phyloP scores from a whole-genome alignment of 2,797 vertebrate genomes.

The Huso huso region DNA sequence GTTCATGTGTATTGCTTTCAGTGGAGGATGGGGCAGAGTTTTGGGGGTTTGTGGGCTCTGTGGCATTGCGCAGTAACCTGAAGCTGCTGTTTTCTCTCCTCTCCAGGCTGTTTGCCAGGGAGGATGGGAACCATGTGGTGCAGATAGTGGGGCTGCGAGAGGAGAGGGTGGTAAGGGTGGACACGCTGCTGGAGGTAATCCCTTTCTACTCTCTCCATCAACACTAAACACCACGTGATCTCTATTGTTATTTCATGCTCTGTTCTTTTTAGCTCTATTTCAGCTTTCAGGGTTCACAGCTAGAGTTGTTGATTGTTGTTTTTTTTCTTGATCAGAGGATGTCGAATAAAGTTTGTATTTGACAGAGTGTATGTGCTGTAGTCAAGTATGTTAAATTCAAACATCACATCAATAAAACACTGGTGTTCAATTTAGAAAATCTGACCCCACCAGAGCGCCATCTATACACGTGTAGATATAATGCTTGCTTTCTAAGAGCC shows the following conservation, averaged over 20 bases:
- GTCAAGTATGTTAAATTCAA: too few relatives aligned
- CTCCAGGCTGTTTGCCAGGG: slow-evolving; percentile 75
- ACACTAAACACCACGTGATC: background rate
- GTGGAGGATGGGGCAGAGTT: too few relatives aligned
- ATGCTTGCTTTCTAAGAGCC: too few relatives aligned
- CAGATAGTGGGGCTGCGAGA: slow-evolving; percentile 75
- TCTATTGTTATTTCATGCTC: background rate
- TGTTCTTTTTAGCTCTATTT: background rate
- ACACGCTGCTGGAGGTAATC: slow-evolving; percentile 72
- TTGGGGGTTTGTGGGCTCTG: too few relatives aligned
- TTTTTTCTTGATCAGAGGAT: slow-evolving; percentile 58
- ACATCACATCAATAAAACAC: too few relatives aligned
- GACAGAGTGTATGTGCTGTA: too few relatives aligned
- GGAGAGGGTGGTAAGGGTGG: slow-evolving; percentile 67
- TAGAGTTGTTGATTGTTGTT: background rate
- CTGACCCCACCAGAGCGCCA: too few relatives aligned
- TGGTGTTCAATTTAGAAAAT: too few relatives aligned
- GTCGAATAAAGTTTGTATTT: slow-evolving; percentile 24
- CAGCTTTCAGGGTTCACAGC: background rate
- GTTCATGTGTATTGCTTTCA: too few relatives aligned
- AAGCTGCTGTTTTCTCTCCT: background rate
- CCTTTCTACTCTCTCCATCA: slow-evolving; percentile 4
- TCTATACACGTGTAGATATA: too few relatives aligned
- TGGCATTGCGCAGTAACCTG: too few relatives aligned
- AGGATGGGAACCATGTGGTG: slow-evolving; percentile 74